These are phyloP conservation scores for Myrmophylax atrothorax DNA, from an alignment of 2,113 vertebrate species.

Conservation along the genomic window DNA sequence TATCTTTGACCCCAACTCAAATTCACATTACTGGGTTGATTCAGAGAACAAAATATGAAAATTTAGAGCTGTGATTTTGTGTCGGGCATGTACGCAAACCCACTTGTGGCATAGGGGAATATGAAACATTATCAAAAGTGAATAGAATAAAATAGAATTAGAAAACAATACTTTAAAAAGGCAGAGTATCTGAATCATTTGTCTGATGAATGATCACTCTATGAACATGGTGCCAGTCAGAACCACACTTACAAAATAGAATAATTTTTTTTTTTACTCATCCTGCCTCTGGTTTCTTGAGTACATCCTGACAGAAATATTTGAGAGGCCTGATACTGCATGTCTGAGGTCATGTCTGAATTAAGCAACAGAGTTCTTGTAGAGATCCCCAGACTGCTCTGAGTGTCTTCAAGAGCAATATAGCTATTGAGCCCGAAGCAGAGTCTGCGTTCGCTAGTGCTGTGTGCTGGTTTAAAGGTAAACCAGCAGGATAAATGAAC, in stretches of 20 bases:
- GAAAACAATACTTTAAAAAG: neutral
- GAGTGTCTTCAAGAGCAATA: neutral
- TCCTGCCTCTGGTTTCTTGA: neutral
- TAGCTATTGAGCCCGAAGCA: neutral
- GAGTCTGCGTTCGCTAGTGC: neutral
- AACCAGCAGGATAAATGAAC: too few relatives aligned
- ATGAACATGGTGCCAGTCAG: neutral
- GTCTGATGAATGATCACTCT: rapidly evolving
- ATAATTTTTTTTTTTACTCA: neutral
- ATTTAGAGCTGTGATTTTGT: neutral
- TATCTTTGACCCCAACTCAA: neutral
- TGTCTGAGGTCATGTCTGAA: neutral
- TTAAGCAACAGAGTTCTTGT: neutral
- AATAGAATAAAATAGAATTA: neutral
- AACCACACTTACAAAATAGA: neutral
- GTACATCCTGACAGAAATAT: neutral
- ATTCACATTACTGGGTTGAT: neutral
- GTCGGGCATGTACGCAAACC: neutral
- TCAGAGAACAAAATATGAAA: neutral
- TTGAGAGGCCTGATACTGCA: neutral
- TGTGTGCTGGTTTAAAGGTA: too few relatives aligned
- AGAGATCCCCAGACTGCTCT: neutral
- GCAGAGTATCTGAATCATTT: neutral
- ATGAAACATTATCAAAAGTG: neutral
- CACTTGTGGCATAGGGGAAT: neutral